phyloP scores from a whole-genome alignment of 2,888 invertebrate species.

The Trichacis sp. region DNA sequence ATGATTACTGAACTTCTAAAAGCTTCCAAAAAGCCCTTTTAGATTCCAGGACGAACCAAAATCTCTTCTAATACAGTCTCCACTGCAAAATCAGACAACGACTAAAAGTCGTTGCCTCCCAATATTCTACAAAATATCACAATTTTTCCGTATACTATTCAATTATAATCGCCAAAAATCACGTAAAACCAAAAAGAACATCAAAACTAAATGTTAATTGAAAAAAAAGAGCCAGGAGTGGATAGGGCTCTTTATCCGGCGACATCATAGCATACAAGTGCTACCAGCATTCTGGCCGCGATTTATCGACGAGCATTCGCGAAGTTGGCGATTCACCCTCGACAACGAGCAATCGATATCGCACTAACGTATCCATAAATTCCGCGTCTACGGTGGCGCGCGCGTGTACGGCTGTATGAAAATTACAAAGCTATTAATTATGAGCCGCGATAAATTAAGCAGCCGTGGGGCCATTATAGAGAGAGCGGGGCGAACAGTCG shows the following conservation, averaged over 20 bases:
- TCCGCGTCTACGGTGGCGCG: slow-evolving; percentile 29
- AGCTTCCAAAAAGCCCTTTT: too few relatives aligned
- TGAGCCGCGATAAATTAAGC: slow-evolving; percentile 68
- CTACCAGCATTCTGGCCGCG: slow-evolving; percentile 35
- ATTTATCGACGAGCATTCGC: slow-evolving; percentile 42
- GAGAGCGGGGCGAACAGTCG: slow-evolving; percentile 44
- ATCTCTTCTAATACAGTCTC: too few relatives aligned
- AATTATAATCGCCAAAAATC: too few relatives aligned
- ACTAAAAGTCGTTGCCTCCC: too few relatives aligned
- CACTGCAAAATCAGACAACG: too few relatives aligned
- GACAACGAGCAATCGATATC: slow-evolving; percentile 42
- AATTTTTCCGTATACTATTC: too few relatives aligned
- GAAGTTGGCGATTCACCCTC: slow-evolving; percentile 40
- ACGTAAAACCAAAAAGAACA: neutral
- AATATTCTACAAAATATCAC: too few relatives aligned
- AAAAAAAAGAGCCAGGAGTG: neutral
- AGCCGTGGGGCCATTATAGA: slow-evolving; percentile 68
- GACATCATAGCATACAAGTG: slow-evolving; percentile 31
- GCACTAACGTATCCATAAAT: slow-evolving; percentile 44
- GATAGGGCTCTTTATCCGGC: slow-evolving; percentile 29
- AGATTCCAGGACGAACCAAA: too few relatives aligned
- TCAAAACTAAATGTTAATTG: neutral
- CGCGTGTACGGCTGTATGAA: slow-evolving; percentile 59
- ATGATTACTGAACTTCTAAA: too few relatives aligned
- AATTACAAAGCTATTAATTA: slow-evolving; percentile 70